Conservation (phyloP, 2,797 vertebrate genomes). For the Sebastes cheni region DNA sequence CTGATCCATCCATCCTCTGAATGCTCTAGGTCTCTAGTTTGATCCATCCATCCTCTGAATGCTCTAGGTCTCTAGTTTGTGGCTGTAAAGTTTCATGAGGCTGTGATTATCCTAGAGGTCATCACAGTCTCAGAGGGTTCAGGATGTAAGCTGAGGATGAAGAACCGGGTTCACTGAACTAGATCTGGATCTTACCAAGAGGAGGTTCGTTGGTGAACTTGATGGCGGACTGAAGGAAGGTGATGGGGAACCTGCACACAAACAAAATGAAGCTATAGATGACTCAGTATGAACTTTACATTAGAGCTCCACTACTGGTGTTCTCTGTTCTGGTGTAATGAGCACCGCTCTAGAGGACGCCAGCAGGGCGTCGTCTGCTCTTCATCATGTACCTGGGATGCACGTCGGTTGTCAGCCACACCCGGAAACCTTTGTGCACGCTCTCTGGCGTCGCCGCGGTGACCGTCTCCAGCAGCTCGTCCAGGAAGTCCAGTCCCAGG, state of each 20-base stretch:
- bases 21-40: too few species aligned
- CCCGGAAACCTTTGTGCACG: slow-evolving; percentile 78
- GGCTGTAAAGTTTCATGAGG: too few species aligned
- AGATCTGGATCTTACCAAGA: slow-evolving; percentile 58
- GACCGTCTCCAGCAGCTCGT: slow-evolving; percentile 85
- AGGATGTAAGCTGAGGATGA: neutral
- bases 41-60: too few species aligned
- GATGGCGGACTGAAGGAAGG: slow-evolving; percentile 87
- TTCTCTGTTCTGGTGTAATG: neutral
- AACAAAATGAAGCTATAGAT: neutral
- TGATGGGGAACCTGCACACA: slow-evolving; percentile 83
- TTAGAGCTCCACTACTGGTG: neutral
- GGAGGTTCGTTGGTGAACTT: slow-evolving; percentile 91
- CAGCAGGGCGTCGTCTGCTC: too few species aligned
- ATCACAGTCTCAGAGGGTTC: too few species aligned
- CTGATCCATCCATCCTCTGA: too few species aligned
- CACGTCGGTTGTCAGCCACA: slow-evolving; percentile 87
- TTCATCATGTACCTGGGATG: slow-evolving; percentile 67
- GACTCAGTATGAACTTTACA: too few species aligned
- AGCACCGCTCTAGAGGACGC: neutral
- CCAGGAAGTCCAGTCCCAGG: slow-evolving; percentile 86
- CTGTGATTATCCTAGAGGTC: too few species aligned
- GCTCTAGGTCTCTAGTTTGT: too few species aligned
- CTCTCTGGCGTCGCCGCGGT: slow-evolving; percentile 56
- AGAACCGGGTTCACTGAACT: neutral